Base-by-base conservation (phyloP, 2,888 invertebrate species). In the Silvanus unidentatus region DNA sequence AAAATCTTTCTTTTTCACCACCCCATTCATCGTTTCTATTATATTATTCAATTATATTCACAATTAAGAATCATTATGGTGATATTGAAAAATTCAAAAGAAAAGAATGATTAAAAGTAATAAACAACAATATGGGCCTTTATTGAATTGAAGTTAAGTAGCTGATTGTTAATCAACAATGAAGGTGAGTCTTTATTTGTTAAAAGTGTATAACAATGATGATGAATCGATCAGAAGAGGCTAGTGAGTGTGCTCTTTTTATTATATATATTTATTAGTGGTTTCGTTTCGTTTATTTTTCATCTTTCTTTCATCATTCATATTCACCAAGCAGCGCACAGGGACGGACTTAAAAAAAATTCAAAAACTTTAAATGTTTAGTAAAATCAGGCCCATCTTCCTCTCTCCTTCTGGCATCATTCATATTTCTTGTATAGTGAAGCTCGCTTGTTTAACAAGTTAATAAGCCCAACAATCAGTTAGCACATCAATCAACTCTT, bases 381-480 rank as follows among this genome's bases (percentile, higher is more conserved):
- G 22, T 5, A 22, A 22, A 22, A 5, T 22, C 22, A 3, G 22
- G 3, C 22, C 22, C 32, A 8, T 5, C n/a, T n/a, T 32, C 3
- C 32, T 32, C 4, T 32, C 32, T 32, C 32, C 14, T 14, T 12
- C 39, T 12, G 12, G 9, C 32, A 22, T 22, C 22, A 22, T 22
- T 22, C 22, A 22, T 22, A 22, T 22, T 22, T 22, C 22, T 22
- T 39, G 43, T 32, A 44, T 46, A 50, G 50, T 49, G 58, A 58
- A 57, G 62, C 57, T 60, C 57, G 62, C 66, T 68, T 67, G 68
- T 68, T 68, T 64, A 69, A 70, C 69, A 70, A 69, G 69, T 71
- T 70, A 71, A 71, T 71, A 71, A 70, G 69, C 66, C 59, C 67
- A 65, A 66, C 70, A 70, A 69, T 70, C 70, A 69, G 65, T 68